Evolutionary conservation across 2,888 invertebrate genomes (phyloP).

Genomic region (Epinotia bilunana): DNA sequence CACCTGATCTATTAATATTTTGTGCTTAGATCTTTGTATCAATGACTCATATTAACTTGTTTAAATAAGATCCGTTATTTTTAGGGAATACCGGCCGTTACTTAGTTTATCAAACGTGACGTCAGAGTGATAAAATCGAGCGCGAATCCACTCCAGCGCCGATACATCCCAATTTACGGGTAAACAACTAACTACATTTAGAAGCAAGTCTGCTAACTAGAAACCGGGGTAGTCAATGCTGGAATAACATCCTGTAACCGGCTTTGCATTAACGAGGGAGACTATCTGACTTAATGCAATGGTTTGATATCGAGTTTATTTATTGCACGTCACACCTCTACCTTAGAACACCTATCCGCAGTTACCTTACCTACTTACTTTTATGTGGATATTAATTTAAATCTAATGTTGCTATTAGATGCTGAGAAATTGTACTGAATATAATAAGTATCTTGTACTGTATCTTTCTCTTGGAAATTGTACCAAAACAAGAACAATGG

Average conservation of each 20-base stretch:
- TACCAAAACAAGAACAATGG: too few species aligned
- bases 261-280: neutral
- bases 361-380: too few species aligned
- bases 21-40: neutral
- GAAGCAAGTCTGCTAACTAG: slow-evolving; percentile 28
- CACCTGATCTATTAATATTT: neutral
- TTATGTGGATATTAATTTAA: too few species aligned
- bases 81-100: slow-evolving; percentile 13
- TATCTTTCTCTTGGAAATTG: too few species aligned
- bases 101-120: slow-evolving; percentile 37
- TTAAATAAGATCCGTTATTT: neutral
- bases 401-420: too few species aligned
- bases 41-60: neutral
- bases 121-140: slow-evolving; percentile 37
- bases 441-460: too few species aligned
- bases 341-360: too few species aligned
- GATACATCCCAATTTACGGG: slow-evolving; percentile 37
- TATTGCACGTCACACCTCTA: too few species aligned
- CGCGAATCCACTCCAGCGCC: slow-evolving; percentile 18
- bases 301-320: too few species aligned
- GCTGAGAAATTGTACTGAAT: too few species aligned
- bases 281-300: too few species aligned
- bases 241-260: slow-evolving; percentile 16
- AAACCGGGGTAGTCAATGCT: slow-evolving; percentile 10
- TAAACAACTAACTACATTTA: slow-evolving; percentile 40